These are phyloP conservation scores for Neodiprion pinetum DNA, from an alignment of 1,140 invertebrate species.

Conservation along the genomic window DNA sequence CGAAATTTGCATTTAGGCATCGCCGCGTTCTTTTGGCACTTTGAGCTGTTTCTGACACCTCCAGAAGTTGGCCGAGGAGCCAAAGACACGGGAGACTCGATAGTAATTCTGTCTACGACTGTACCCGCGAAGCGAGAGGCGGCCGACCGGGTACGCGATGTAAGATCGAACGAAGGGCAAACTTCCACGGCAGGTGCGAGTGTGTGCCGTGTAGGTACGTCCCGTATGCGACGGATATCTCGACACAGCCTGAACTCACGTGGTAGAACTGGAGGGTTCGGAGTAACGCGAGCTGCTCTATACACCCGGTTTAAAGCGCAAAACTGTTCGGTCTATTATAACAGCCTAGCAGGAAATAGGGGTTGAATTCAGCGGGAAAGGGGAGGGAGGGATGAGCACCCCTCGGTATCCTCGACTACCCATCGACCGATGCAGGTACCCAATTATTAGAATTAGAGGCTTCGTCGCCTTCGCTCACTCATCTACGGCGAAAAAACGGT, in stretches of 20 bases:
- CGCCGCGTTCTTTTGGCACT: too few relatives aligned
- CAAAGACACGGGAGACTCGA: too few relatives aligned
- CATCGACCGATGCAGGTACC: constrained; percentile 27
- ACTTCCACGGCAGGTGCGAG: background rate
- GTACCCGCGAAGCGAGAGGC: background rate
- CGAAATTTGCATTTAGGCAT: too few relatives aligned
- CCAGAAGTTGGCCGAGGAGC: too few relatives aligned
- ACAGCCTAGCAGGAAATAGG: background rate
- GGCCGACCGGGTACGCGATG: background rate
- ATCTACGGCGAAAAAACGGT: background rate
- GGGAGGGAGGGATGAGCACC: background rate
- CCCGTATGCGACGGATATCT: background rate
- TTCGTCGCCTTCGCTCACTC: constrained; percentile 47
- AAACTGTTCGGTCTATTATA: background rate
- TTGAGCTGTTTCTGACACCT: too few relatives aligned
- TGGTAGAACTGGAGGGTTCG: background rate
- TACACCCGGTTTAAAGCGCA: background rate
- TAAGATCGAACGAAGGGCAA: background rate
- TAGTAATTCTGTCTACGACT: background rate
- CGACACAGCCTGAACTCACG: background rate
- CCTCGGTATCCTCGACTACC: too few relatives aligned
- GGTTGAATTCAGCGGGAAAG: background rate
- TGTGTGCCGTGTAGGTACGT: background rate
- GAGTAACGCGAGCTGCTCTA: background rate
- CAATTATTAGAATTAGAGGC: constrained; percentile 58